Base-by-base conservation (phyloP, 2,888 invertebrate genomes). In the Epistrophe eligans region DNA sequence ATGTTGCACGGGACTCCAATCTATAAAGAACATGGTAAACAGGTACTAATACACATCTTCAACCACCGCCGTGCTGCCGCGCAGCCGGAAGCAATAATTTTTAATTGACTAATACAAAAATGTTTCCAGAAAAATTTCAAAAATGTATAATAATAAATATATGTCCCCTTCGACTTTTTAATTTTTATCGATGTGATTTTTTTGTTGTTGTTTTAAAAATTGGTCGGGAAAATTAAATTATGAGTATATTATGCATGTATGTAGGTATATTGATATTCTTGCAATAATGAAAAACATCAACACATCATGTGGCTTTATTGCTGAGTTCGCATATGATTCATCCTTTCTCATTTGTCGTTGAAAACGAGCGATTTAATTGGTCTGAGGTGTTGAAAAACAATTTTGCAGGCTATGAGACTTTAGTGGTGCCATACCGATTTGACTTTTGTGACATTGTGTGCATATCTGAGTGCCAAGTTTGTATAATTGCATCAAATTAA, bases 11-110 rank as follows among this genome's bases (percentile, higher is more conserved):
- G 9, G 4, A 10, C 15, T 28, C n/a, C 24, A 15, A 2, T 24
- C 24, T n/a, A n/a, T 45, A n/a, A 15, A 15, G 9, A n/a, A n/a
- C 8, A 40, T 60, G 38, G 28, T 43, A 40, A 74, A 71, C 80
- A 84, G 84, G 84, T 84, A 84, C 24, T 43, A 24, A 15, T 3
- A 19, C 40, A 40, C 38, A 58, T 35, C 17, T 58, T 58, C 55
- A 70, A 71, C 5, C 24, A 57, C 24, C 2, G 3, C 84, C 84
- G 84, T n/a, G n/a, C n/a, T n/a, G n/a, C n/a, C n/a, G n/a, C n/a
- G n/a, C n/a, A n/a, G 3, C 84, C 84, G 84, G 84, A 84, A 84
- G 80, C 55, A 24, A 76, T 84, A 58, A 80, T 52, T 80, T 71
- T 80, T 80, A 80, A 80, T 84, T 72, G 80, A 72, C 28, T 80